Conservation (phyloP, 2,888 invertebrate species). For the Luperina nickerlii region DNA sequence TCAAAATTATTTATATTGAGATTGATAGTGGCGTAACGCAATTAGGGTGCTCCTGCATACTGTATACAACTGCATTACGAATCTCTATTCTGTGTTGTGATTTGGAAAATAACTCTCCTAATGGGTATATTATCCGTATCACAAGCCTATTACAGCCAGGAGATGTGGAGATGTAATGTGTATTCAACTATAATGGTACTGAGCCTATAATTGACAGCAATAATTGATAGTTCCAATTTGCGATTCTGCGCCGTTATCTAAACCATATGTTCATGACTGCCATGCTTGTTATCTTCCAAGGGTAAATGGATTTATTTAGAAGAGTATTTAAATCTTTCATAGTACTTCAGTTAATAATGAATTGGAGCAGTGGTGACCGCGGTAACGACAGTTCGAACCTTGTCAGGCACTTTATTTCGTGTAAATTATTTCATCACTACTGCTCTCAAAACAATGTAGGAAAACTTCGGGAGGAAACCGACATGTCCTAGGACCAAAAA, state of each 20-base stretch:
- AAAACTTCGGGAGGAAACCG: background rate
- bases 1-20: background rate
- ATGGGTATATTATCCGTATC: conserved; percentile 4
- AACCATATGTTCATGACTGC: conserved; percentile 18
- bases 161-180: too few species aligned
- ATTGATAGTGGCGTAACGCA: background rate
- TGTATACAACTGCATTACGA: background rate
- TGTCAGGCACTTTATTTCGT: background rate
- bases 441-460: background rate
- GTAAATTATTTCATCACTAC: background rate
- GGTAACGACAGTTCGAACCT: background rate
- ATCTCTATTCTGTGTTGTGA: background rate
- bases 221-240: conserved; percentile 20
- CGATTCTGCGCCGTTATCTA: conserved; percentile 14
- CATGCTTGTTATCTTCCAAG: background rate
- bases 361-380: background rate
- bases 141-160: background rate
- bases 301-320: background rate
- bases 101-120: background rate
- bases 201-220: conserved; percentile 19
- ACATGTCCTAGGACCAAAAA: background rate
- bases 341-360: background rate
- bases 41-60: background rate
- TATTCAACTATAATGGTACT: conserved; percentile 1
- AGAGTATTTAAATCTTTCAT: background rate